These are phyloP conservation scores for Pristionchus maxplancki DNA, from an alignment of 2,888 invertebrate species.

Conservation along the genomic window DNA sequence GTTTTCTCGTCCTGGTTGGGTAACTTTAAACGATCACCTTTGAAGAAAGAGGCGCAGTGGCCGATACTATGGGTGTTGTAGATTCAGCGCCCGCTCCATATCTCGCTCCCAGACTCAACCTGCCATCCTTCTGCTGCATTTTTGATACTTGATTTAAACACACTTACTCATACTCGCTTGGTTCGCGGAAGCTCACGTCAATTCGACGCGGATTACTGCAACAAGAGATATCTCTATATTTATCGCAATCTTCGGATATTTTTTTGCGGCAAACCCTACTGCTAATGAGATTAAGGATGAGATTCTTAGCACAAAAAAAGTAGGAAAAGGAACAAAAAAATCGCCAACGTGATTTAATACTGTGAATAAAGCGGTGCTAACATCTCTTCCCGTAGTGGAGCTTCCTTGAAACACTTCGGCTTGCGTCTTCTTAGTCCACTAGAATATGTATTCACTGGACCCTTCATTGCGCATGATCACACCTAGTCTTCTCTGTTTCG, in stretches of 20 bases:
- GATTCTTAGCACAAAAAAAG: no score
- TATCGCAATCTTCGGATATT: background rate
- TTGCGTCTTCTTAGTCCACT: conserved; percentile 14
- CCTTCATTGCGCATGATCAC: no score
- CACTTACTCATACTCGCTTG: conserved; percentile 17
- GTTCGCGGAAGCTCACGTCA: background rate
- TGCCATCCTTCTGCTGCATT: background rate
- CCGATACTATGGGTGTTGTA: background rate
- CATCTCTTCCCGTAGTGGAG: background rate
- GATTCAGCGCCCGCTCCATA: background rate
- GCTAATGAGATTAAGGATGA: no score
- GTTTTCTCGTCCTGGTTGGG: no score
- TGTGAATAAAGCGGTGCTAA: no score
- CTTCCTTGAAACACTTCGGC: background rate
- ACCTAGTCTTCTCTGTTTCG: background rate
- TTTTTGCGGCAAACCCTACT: no score
- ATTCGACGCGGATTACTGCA: background rate
- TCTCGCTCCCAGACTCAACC: background rate
- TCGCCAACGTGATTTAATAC: no score
- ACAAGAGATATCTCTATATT: background rate
- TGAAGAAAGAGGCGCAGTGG: background rate
- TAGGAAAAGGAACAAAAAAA: no score
- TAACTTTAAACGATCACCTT: background rate
- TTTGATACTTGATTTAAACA: background rate
- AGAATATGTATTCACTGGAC: background rate